Evolutionary conservation across 1,140 invertebrate species (phyloP), one percentile per base, ranked within the genome.

Genomic region (Stenopsyche tienmushanensis): DNA sequence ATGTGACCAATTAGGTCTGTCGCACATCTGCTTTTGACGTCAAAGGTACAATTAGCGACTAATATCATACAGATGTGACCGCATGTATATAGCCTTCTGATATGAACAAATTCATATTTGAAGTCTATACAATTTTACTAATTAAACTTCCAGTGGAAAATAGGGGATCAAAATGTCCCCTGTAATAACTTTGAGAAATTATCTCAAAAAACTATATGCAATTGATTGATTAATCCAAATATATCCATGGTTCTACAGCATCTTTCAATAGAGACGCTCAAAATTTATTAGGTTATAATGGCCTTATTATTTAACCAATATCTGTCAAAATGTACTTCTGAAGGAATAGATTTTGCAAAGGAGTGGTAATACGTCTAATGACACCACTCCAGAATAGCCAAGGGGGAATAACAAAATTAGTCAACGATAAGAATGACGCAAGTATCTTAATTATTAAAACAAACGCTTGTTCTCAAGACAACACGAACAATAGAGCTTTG

Each of bases 61-160:
- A 23, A 41, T 26, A 10, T 25, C 10, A 44, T 17, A 47, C 57
- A 60, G 10, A 60, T 60, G 57, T 60, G 57, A 47, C 57, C 39
- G 9, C 5, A 39, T 39, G 34, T 7, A 39, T 8, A 8, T 39
- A 39, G 34, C 34, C 34, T 39, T 39, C 13, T 39, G 34, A 8
- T 13, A 39, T 39, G 7, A 39, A 39, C 13, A 39, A 5, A 5
- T 44, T 44, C 41, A 13, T 39, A 44, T 44, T 3, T 44, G 41
- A 44, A 44, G 13, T 13, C 13, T 39, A 39, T 5, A 39, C 29
- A 39, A 39, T 13, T 15, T 44, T 3, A 44, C 13, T 44, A 44
- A 44, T 44, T 44, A n/a, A n/a, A n/a, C n/a, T n/a, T 13, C 41
- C 2, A 44, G 13, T 3, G 41, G 41, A 49, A 13, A 42, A 15